Base-by-base conservation (phyloP, 2,113 vertebrate genomes). In the Rutilus rutilus region DNA sequence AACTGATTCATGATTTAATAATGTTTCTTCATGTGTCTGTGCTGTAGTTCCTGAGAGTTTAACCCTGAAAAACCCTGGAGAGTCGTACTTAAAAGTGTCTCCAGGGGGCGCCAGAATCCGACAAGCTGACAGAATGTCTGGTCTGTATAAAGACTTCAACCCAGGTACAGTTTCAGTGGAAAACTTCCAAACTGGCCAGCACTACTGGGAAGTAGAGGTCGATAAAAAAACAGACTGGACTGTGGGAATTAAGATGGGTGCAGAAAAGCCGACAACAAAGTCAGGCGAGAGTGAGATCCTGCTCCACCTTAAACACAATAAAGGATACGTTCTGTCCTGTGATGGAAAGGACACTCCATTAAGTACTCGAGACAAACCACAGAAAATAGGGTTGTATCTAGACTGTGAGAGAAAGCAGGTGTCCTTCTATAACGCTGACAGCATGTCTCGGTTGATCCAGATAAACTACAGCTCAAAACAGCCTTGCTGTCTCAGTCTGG, bases 201-300 rank as follows among this genome's bases (percentile, higher is more conserved):
- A 91, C 81, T 92, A 91, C 82, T 90, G 90, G 88, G 90, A 92
- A 79, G 42, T 86, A 52, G 89, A 91, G 6, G 87, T 92, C 10
- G 85, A 88, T 9, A 45, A n/a, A 10, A 88, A 90, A 17, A 30
- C 78, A 5, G 88, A 84, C 52, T 92, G 92, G 92, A 85, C 81
- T 12, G 12, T 92, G 2, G 89, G 90, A 0, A 42, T 93, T 7
- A 88, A 91, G 23, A 39, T 62, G 65, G 23, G 64, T 42, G 14
- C 14, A 45, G 78, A 27, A 11, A 76, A 76, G 8, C 45, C 4
- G 73, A 19, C 52, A 54, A 7, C 52, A 39, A 78, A 78, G 30
- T 59, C 76, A 59, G 76, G 2, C 23, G 57, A 45, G 15, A 10
- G 36, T 80, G 78, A 82, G 45, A 60, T 65, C 45, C 80, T 65